phyloP scores from a whole-genome alignment of 2,888 invertebrate species.

The Drosophila fulvimacula region DNA sequence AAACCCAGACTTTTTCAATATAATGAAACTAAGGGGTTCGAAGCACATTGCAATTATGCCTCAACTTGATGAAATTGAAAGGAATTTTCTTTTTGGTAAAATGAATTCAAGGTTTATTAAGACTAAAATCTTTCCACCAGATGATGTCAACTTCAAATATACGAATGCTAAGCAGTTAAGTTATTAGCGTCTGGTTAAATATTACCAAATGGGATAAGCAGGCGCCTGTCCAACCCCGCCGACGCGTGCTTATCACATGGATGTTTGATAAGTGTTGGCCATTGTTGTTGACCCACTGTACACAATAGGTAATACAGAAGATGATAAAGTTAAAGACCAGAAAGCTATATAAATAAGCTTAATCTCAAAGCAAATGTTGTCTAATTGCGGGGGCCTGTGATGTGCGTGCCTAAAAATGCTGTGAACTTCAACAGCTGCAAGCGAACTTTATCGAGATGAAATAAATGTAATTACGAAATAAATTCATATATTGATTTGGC shows the following conservation, averaged over 20 bases:
- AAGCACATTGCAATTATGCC: too few species aligned
- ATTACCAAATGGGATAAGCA: conserved; percentile 7
- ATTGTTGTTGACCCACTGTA: conserved; percentile 22
- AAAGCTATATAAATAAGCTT: conserved; percentile 19
- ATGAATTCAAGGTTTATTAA: neutral
- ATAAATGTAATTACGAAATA: neutral
- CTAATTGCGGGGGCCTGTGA: conserved; percentile 10
- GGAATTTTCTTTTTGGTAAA: neutral
- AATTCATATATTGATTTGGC: conserved; percentile 14
- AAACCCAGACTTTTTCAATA: too few species aligned
- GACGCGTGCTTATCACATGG: conserved; percentile 10
- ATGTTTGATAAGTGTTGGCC: neutral
- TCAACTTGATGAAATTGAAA: neutral
- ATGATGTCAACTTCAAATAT: conserved; percentile 1
- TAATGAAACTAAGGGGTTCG: too few species aligned
- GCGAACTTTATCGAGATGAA: conserved; percentile 24
- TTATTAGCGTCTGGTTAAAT: conserved; percentile 5
- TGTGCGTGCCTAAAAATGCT: conserved; percentile 45
- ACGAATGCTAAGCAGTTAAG: neutral
- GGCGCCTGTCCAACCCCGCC: neutral
- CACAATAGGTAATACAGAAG: conserved; percentile 22
- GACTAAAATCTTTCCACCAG: neutral
- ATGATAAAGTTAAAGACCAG: conserved; percentile 15
- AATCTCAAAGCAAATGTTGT: conserved; percentile 43
- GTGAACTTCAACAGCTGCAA: conserved; percentile 54